Evolutionary conservation across 2,888 invertebrate species (phyloP).

Genomic region (Dorcus hopei): DNA sequence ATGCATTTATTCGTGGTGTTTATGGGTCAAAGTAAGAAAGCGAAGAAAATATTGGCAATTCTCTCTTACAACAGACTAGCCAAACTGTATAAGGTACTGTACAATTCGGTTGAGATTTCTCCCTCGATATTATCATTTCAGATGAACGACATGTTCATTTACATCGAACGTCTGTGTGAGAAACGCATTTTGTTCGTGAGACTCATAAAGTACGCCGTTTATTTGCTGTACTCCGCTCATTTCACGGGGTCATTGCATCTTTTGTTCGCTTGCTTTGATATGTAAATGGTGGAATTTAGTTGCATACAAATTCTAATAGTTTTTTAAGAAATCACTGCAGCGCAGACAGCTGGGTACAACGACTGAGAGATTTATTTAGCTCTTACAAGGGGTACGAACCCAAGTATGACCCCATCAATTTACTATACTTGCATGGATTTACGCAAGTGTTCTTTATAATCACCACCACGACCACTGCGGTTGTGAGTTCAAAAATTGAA

Average conservation of each 20-base stretch:
- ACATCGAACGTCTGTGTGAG: constrained; percentile 2
- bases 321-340: constrained; percentile 4
- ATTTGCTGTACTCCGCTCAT: constrained; percentile 10
- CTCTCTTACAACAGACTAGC: constrained; percentile 10
- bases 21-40: background rate
- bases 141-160: constrained; percentile 2
- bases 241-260: constrained; percentile 7
- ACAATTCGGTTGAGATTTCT: too few species aligned
- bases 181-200: background rate
- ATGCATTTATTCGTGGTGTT: constrained; percentile 2
- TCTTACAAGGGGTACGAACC: too few species aligned
- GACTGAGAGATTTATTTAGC: too few species aligned
- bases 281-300: constrained; percentile 2
- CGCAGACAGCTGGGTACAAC: constrained; percentile 3
- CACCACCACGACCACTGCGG: too few species aligned
- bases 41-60: background rate
- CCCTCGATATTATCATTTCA: background rate
- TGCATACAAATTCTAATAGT: background rate
- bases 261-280: constrained; percentile 7
- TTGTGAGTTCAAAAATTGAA: too few species aligned
- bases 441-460: too few species aligned
- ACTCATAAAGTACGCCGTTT: constrained; percentile 3
- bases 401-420: too few species aligned
- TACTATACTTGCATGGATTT: too few species aligned
- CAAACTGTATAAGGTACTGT: constrained; percentile 14